Evolutionary conservation across 1,140 invertebrate genomes (phyloP), one percentile per base, ranked within the genome.

Genomic region (Dendrolimus punctatus): DNA sequence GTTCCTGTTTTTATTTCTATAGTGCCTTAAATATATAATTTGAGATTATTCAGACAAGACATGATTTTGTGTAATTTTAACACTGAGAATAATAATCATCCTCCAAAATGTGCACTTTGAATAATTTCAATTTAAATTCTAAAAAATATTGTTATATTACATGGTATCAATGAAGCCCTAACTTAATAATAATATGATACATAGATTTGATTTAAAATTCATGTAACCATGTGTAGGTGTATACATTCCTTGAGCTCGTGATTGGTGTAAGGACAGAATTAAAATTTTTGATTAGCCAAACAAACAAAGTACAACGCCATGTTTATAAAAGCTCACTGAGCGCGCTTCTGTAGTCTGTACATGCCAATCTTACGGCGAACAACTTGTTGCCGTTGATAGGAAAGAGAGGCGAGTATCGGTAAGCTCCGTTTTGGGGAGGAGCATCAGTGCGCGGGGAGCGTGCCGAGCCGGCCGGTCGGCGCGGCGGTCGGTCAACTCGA

Each of bases 241-340:
- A 55, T 56, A 57, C 44, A 43, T 39, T 57, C 53, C 52, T 60
- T 63, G 69, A 62, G 66, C 60, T 64, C 70, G 67, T 66, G 60
- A 60, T 53, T 58, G 46, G 52, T 60, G 23, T 23, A 3, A 23
- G 23, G 59, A 59, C 54, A 60, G 63, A 59, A 80, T 80, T 76
- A 75, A 85, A 76, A 76, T 73, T 79, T 81, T 77, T 71, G 69
- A 80, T 79, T 77, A 76, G 66, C 70, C 69, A 83, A 84, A 85
- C 76, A 84, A 85, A 82, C 73, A 84, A 77, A 79, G 75, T 77
- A 73, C 71, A 78, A 68, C 70, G 70, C 77, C 73, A 84, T 83
- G 80, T 81, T 84, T 82, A 82, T 84, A 84, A 82, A 85, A 85
- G 82, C 79, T 82, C 80, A 76, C 73, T 63, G 76, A 74, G 80